A percentile compares a stretch with the other conserved stretches of the same genome.
These are phyloP conservation scores for Lordiphosa mommai DNA, from an alignment of 1,140 invertebrate species.

Conservation along the genomic window DNA sequence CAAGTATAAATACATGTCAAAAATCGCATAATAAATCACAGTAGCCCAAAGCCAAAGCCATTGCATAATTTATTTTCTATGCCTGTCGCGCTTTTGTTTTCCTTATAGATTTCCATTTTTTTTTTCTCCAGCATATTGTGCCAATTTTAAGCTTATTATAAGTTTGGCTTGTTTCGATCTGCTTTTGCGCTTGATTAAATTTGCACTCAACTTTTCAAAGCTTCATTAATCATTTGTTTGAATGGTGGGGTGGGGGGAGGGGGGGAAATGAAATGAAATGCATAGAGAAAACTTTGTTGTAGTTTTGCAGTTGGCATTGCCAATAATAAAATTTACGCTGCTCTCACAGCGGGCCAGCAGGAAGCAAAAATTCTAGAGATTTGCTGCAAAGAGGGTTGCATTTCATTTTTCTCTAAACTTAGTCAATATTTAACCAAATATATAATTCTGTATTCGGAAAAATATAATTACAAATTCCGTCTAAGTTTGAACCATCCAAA, in stretches of 20 bases:
- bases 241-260: background rate
- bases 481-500: too few relatives aligned
- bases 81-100: slow-evolving; percentile 37
- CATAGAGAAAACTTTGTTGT: slow-evolving; percentile 40
- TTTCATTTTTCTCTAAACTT: too few relatives aligned
- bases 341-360: slow-evolving; percentile 26
- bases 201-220: slow-evolving; percentile 61
- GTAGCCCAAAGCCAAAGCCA: slow-evolving; percentile 12
- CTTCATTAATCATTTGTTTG: slow-evolving; percentile 69
- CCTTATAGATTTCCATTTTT: slow-evolving; percentile 15
- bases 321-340: slow-evolving; percentile 66
- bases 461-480: too few relatives aligned
- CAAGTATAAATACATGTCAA: slow-evolving; percentile 49
- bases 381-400: too few relatives aligned
- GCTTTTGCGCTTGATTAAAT: slow-evolving; percentile 72
- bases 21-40: slow-evolving; percentile 70
- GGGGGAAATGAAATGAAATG: slow-evolving; percentile 22
- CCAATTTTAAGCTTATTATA: slow-evolving; percentile 73
- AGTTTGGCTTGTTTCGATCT: slow-evolving; percentile 67
- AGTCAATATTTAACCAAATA: too few relatives aligned
- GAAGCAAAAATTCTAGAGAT: slow-evolving; percentile 15
- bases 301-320: slow-evolving; percentile 64
- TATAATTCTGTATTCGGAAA: too few relatives aligned
- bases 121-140: slow-evolving; percentile 39
- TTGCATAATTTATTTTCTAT: slow-evolving; percentile 68